Evolutionary conservation across 2,888 invertebrate species (phyloP), one percentile per base, ranked within the genome.

Genomic region (Cheilosia pagana): DNA sequence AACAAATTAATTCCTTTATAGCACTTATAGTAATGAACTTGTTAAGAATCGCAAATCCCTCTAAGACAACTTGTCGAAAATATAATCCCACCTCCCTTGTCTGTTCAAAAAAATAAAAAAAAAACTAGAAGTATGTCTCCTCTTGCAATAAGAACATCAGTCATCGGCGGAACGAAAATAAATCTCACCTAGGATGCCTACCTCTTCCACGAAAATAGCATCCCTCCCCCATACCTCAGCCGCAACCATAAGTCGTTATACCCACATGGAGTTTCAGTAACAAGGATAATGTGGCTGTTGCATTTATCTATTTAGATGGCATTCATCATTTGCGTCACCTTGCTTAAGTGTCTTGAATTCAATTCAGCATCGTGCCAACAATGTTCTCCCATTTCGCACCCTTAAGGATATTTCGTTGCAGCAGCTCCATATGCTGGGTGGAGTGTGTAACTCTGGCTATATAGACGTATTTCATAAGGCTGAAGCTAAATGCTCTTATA

Each of bases 291-390:
- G 79, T 53, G 79, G 68, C 81, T 70, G 78, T 62, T 83, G 83
- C 74, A 83, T 83, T 79, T 83, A 79, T 83, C 78, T 63, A 78
- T 78, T 78, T 74, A 81, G 71, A 71, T 71, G 71, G 75, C 60
- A 85, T 81, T 85, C 79, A 76, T 81, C 85, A 85, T 81, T 81
- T 79, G 67, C 65, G 70, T 75, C 81, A 85, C 81, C 79, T 81
- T 75, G 65, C 48, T 59, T 81, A 85, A 85, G 85, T 85, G 85
- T 81, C 81, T 75, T 57, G 71, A 81, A 79, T 81, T 85, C 48
- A 85, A 85, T 85, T 85, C 81, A 76, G 79, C 75, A 81, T 76
- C 71, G 75, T 85, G 79, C 75, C 74, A 81, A 71, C 75, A 71
- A 71, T 85, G 75, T 76, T 70, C 39, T 43, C 68, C 55, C 60